Conservation (phyloP, 2,797 vertebrate genomes). For the Pelodytes ibericus region DNA sequence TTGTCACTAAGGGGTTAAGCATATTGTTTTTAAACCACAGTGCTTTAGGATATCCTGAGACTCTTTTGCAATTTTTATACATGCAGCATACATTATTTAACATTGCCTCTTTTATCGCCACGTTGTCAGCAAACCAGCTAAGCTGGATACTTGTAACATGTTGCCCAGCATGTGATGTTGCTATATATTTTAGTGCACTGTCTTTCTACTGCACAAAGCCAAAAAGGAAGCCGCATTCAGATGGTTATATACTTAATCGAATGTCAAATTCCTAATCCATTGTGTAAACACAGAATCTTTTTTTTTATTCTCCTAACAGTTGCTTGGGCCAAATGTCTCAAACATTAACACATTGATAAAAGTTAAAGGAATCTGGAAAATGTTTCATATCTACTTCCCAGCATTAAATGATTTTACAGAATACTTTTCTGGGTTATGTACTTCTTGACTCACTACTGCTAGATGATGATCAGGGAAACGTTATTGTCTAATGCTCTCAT, state of each 20-base stretch:
- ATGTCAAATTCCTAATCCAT: slow-evolving; percentile 11
- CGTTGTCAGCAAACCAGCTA: neutral
- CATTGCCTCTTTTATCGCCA: no score
- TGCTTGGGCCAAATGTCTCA: neutral
- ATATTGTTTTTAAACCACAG: no score
- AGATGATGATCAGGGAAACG: no score
- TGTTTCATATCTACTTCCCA: neutral
- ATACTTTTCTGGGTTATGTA: no score
- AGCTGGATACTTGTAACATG: neutral
- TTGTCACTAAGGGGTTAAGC: no score
- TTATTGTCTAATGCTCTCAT: no score
- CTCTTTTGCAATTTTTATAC: no score
- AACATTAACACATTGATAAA: slow-evolving; percentile 9
- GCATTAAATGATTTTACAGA: neutral
- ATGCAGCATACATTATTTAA: no score
- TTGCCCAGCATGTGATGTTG: neutral
- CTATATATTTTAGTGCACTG: neutral
- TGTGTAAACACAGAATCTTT: neutral
- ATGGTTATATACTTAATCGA: slow-evolving; percentile 6
- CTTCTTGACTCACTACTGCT: no score
- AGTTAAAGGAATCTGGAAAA: neutral
- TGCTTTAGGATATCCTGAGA: no score
- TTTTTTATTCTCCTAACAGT: slow-evolving; percentile 9
- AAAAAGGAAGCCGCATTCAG: neutral
- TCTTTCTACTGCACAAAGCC: neutral